phyloP scores from a whole-genome alignment of 2,888 invertebrate species.

The Venusia cambrica region DNA sequence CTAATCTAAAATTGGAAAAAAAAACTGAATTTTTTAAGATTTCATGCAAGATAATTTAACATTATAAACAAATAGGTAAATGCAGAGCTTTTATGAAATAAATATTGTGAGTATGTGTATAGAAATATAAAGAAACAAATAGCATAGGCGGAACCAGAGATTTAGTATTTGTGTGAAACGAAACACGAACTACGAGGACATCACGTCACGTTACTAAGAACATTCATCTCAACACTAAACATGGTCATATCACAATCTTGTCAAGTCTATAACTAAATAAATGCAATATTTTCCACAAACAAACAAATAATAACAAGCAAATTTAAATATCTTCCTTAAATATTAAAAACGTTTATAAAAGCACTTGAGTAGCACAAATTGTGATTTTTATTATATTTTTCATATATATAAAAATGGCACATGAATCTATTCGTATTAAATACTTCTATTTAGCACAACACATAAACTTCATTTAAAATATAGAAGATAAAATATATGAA shows the following conservation, averaged over 20 bases:
- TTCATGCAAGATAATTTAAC: no score
- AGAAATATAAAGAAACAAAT: slow-evolving; percentile 13
- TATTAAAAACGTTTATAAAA: slow-evolving; percentile 66
- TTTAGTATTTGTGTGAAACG: slow-evolving; percentile 28
- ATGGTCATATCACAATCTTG: slow-evolving; percentile 36
- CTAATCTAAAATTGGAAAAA: slow-evolving; percentile 17
- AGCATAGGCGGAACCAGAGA: slow-evolving; percentile 23
- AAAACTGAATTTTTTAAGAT: no score
- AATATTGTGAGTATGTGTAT: slow-evolving; percentile 9
- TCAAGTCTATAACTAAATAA: slow-evolving; percentile 44
- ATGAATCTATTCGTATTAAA: slow-evolving; percentile 57
- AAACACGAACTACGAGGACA: slow-evolving; percentile 30
- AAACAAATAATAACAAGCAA: slow-evolving; percentile 69
- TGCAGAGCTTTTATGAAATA: slow-evolving; percentile 18
- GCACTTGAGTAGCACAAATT: slow-evolving; percentile 75
- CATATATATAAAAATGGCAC: slow-evolving; percentile 69
- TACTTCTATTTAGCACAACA: slow-evolving; percentile 60
- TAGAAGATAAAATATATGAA: slow-evolving; percentile 51
- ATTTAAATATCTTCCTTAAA: slow-evolving; percentile 71
- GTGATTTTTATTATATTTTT: slow-evolving; percentile 46
- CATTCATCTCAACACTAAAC: slow-evolving; percentile 47
- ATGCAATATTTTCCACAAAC: slow-evolving; percentile 52
- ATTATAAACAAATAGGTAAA: slow-evolving; percentile 7
- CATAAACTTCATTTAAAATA: slow-evolving; percentile 53
- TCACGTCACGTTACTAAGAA: slow-evolving; percentile 37